phyloP scores from a whole-genome alignment of 2,888 invertebrate species.

The Drosophila sordidapex region DNA sequence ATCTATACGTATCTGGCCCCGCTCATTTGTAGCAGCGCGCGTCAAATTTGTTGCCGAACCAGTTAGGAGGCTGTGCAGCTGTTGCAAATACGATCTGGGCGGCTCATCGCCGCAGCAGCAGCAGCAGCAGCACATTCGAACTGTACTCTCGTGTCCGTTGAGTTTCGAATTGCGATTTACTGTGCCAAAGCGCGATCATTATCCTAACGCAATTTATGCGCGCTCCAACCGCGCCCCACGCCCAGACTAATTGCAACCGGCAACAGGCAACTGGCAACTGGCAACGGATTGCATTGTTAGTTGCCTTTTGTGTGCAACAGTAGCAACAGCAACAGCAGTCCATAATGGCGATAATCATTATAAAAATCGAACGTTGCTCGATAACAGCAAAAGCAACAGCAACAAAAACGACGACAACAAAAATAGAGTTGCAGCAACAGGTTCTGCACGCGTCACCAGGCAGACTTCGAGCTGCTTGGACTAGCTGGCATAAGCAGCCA shows the following conservation, averaged over 20 bases:
- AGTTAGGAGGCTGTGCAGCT: conserved; percentile 65
- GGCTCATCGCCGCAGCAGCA: conserved; percentile 36
- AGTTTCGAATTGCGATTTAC: conserved; percentile 77
- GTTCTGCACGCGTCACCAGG: conserved; percentile 70
- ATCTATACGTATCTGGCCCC: conserved; percentile 29
- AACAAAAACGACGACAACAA: conserved; percentile 12
- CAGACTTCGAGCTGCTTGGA: conserved; percentile 32
- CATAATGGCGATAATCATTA: conserved; percentile 77
- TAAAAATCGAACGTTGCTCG: conserved; percentile 65
- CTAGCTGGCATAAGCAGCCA: conserved; percentile 63
- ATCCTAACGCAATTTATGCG: conserved; percentile 84
- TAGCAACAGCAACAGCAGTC: conserved; percentile 48
- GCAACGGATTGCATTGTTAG: conserved; percentile 64
- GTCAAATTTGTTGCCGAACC: conserved; percentile 79
- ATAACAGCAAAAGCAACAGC: conserved; percentile 44
- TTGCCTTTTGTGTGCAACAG: conserved; percentile 58
- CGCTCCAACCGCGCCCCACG: conserved; percentile 70
- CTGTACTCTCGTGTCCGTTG: conserved; percentile 76
- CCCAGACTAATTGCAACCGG: conserved; percentile 74
- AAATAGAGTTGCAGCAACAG: conserved; percentile 42
- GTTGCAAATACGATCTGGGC: conserved; percentile 52
- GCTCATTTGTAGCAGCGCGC: conserved; percentile 72
- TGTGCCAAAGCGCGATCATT: conserved; percentile 83
- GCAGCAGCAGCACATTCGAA: conserved; percentile 56
- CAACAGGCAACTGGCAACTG: conserved; percentile 23